A percentile compares a stretch with the other conserved stretches of the same genome.
Evolutionary conservation across 2,797 vertebrate genomes (phyloP).

Genomic region (Jordanella pulchra): DNA sequence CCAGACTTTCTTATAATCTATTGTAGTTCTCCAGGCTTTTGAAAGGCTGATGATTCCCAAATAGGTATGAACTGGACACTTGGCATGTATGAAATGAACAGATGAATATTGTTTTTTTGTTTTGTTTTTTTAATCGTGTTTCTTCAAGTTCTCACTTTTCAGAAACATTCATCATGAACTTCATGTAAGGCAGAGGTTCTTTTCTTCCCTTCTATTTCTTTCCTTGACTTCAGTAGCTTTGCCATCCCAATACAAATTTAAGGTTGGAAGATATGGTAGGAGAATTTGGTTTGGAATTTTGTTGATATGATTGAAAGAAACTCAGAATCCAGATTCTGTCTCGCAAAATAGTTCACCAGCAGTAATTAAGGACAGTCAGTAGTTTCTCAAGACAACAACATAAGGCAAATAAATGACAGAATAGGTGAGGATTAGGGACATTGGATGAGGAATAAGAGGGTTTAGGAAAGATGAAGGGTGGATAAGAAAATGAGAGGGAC

Average conservation of each 20-base stretch:
- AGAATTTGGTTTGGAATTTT: background rate
- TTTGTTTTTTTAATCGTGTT: background rate
- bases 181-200: background rate
- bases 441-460: background rate
- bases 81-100: background rate
- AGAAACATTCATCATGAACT: background rate
- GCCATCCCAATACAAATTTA: background rate
- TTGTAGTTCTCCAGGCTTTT: background rate
- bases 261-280: background rate
- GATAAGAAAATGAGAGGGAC: background rate
- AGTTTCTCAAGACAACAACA: background rate
- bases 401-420: background rate
- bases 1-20: background rate
- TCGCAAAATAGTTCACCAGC: background rate
- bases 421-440: background rate
- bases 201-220: background rate
- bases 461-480: background rate
- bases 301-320: background rate
- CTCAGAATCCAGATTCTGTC: background rate
- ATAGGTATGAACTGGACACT: background rate
- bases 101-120: background rate
- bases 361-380: background rate
- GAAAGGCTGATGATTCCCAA: background rate
- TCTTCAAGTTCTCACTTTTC: background rate
- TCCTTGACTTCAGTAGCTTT: background rate